Evolutionary conservation across 2,797 vertebrate species (phyloP).

Genomic region (Choloepus didactylus): DNA sequence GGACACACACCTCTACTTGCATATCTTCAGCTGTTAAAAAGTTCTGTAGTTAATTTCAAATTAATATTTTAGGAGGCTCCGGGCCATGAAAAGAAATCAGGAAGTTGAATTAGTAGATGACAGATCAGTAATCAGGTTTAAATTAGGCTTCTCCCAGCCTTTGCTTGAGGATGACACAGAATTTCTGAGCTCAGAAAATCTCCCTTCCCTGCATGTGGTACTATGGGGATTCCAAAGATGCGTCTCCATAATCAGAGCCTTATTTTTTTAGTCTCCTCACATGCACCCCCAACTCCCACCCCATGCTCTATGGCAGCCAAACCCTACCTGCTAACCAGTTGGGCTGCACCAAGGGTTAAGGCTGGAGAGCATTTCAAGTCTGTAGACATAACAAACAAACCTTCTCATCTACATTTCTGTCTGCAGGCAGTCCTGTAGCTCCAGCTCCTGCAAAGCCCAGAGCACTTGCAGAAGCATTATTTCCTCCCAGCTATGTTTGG

Average conservation of each 20-base stretch:
- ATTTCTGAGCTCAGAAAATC: conserved; percentile 43
- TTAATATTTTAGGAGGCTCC: conserved; percentile 16
- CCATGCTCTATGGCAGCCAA: background rate
- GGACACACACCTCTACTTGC: background rate
- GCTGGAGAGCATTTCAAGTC: conserved; percentile 25
- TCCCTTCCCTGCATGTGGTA: conserved; percentile 17
- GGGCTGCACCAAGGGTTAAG: conserved; percentile 56
- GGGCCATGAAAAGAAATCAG: background rate
- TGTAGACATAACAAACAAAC: background rate
- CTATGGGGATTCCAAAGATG: background rate
- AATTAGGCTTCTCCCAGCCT: conserved; percentile 37
- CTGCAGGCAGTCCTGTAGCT: conserved; percentile 40
- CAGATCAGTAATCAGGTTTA: conserved; percentile 35
- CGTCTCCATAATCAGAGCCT: background rate
- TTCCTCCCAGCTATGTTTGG: background rate
- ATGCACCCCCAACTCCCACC: background rate
- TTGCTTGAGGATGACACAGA: background rate
- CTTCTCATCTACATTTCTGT: background rate
- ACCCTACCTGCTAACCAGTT: background rate
- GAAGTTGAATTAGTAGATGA: conserved; percentile 61
- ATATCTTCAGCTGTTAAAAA: conserved; percentile 43
- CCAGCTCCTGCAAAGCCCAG: conserved; percentile 30
- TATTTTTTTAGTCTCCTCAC: background rate
- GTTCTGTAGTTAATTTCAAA: conserved; percentile 66
- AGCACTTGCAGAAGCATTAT: background rate